A percentile compares a stretch with the other conserved stretches of the same genome.
phyloP scores from a whole-genome alignment of 64 coral and sea anemone species.

The Actinia equina region DNA sequence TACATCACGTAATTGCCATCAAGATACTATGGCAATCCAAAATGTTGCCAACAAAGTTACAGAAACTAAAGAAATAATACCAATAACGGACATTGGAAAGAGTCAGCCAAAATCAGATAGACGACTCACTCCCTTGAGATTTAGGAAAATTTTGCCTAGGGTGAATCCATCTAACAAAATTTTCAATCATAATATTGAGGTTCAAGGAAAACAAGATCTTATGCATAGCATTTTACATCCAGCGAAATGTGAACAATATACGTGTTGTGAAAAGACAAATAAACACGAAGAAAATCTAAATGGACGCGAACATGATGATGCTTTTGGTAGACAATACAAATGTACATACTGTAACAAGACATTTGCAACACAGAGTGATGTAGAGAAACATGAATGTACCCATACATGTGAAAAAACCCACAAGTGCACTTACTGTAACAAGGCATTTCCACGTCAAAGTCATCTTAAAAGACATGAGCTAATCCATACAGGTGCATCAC shows the following conservation, averaged over 20 bases:
- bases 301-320: not conserved
- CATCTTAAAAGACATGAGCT: not conserved
- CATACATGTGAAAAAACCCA: not conserved
- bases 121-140: not conserved
- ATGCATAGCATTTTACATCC: not conserved
- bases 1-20: not conserved
- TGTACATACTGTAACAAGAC: not conserved
- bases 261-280: not conserved
- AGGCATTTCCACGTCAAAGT: not conserved
- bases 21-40: not conserved
- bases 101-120: not conserved
- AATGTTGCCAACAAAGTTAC: not conserved
- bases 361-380: not conserved
- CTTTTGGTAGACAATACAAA: not conserved
- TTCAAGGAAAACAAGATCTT: not conserved
- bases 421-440: not conserved
- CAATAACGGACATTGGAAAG: not conserved
- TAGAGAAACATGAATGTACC: not conserved
- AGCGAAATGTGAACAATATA: not conserved
- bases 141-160: not conserved
- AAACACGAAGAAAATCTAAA: not conserved
- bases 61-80: not conserved
- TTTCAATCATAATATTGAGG: too few species aligned
- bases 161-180: not conserved
- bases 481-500: not conserved